Evolutionary conservation across 2,113 vertebrate species (phyloP), one percentile per base, ranked within the genome.

Genomic region (Hydropotes inermis): DNA sequence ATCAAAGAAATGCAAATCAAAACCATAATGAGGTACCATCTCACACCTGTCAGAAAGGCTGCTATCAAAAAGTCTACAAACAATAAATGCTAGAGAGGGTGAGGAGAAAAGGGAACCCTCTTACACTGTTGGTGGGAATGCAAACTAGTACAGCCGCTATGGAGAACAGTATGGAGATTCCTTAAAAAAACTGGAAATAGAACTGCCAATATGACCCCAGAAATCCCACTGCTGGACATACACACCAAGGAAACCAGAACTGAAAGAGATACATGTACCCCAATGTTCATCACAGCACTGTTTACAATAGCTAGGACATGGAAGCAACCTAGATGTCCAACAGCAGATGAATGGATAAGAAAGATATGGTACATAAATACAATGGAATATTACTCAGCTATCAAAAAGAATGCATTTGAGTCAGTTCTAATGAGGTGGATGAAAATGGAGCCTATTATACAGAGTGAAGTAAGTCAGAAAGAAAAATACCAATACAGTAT

Each of bases 1-100:
- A 36, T 70, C n/a, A 70, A 10, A 70, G 64, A 70, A 36, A 70
- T 36, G 64, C n/a, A 70, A 70, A 36, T 70, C n/a, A 70, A 70
- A 36, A 36, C 17, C 19, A 70, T 9, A 70, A 23, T 70, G 64
- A 36, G 64, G n/a, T 36, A 36, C 64, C 64, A 36, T 70, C 9
- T 70, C 8, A 70, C 2, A 0, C n/a, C 2, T 0, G 17, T 70
- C 64, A 70, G n/a, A 21, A 36, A 12, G n/a, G n/a, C 64, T 70
- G n/a, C 64, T 36, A 21, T 70, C 64, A 70, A 6, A 54, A 36
- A 70, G n/a, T 70, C 64, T 21, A 70, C n/a, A 70, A 19, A 70
- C n/a, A 70, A 36, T 70, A 36, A 70, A 70, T 70, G 64, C n/a
- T 70, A n/a, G n/a, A 64, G 6, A 70, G n/a, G 5, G 9, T 21